Evolutionary conservation across 2,888 invertebrate genomes (phyloP).

Genomic region (Ormyrus rosae): DNA sequence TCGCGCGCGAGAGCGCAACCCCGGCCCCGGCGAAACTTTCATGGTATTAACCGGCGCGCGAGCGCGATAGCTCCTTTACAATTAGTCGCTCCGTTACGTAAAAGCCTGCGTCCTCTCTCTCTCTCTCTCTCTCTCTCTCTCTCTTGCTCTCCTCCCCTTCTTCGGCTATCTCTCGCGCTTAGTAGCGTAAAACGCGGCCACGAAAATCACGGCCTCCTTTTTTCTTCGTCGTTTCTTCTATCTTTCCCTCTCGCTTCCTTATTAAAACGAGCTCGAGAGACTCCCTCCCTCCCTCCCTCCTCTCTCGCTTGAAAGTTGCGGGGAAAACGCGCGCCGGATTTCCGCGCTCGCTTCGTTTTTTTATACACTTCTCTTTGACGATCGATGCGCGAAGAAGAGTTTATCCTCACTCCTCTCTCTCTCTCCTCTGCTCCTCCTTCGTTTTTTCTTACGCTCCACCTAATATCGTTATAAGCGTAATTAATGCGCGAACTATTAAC

Average conservation of each 20-base stretch:
- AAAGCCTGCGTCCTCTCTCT: constrained; percentile 64
- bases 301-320: constrained; percentile 8
- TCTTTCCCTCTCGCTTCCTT: constrained; percentile 31
- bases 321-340: constrained; percentile 26
- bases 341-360: constrained; percentile 28
- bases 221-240: constrained; percentile 41
- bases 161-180: constrained; percentile 50
- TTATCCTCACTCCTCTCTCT: constrained; percentile 26
- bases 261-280: constrained; percentile 46
- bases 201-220: constrained; percentile 47
- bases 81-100: constrained; percentile 74
- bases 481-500: constrained; percentile 50
- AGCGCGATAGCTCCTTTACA: constrained; percentile 75
- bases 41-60: constrained; percentile 74
- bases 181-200: constrained; percentile 46
- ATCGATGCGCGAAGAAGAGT: constrained; percentile 48
- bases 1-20: constrained; percentile 41
- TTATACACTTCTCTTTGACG: constrained; percentile 20
- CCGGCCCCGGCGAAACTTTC: constrained; percentile 62
- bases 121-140: constrained; percentile 43
- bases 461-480: constrained; percentile 53
- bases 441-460: constrained; percentile 5
- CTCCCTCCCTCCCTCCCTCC: not conserved
- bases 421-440: constrained; percentile 3
- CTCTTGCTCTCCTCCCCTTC: constrained; percentile 24